These are phyloP conservation scores for Kradibia gibbosae DNA, from an alignment of 1,140 invertebrate genomes.

Conservation along the genomic window DNA sequence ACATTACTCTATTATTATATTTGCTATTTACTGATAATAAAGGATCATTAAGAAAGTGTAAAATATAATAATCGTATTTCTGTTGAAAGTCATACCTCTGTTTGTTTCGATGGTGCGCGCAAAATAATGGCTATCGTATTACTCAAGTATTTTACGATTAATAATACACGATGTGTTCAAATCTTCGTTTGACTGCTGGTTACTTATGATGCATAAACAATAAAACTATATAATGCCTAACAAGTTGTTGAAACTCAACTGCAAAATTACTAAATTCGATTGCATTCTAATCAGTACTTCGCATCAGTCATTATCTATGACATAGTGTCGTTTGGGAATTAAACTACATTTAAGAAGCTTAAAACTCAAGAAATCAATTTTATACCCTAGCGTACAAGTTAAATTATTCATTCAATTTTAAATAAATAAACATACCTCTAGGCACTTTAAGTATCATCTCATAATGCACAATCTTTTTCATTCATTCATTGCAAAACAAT, in stretches of 20 bases:
- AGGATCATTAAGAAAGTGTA: background rate
- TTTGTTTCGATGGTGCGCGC: background rate
- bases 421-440: background rate
- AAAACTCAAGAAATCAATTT: background rate
- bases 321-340: background rate
- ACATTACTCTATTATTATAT: too few species aligned
- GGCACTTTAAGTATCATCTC: background rate
- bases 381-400: background rate
- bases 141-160: conserved; percentile 59
- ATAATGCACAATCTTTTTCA: too few species aligned
- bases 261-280: conserved; percentile 59
- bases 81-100: background rate
- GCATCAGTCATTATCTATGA: conserved; percentile 53
- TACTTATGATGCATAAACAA: conserved; percentile 58
- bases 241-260: conserved; percentile 69
- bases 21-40: background rate
- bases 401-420: background rate
- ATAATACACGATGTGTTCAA: conserved; percentile 69
- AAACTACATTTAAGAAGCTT: background rate
- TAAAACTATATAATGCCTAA: conserved; percentile 61
- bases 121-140: background rate
- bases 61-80: background rate
- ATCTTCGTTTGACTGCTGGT: conserved; percentile 52
- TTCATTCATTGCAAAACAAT: too few species aligned
- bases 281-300: conserved; percentile 60